Conservation (phyloP, 2,888 invertebrate species). For the Bruchidius siliquastri region DNA sequence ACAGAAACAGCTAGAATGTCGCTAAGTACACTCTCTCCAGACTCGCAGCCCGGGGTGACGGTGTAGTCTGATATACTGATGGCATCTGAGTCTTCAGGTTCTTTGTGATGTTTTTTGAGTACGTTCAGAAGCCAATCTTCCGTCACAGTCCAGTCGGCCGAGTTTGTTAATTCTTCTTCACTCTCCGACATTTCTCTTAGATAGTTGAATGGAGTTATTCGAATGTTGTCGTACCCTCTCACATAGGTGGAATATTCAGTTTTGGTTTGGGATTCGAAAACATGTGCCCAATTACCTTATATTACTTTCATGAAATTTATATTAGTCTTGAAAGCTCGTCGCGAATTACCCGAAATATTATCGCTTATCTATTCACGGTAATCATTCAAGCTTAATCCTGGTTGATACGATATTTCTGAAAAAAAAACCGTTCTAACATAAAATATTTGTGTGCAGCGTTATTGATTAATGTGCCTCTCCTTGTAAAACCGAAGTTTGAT, state of each 20-base stretch:
- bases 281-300: no score
- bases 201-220: background rate
- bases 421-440: no score
- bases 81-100: slow-evolving; percentile 32
- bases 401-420: background rate
- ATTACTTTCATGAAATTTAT: no score
- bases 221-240: background rate
- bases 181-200: slow-evolving; percentile 49
- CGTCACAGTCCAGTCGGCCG: slow-evolving; percentile 52
- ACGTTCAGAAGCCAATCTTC: slow-evolving; percentile 56
- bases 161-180: slow-evolving; percentile 51
- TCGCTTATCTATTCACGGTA: background rate
- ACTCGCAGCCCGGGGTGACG: slow-evolving; percentile 57
- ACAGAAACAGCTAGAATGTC: slow-evolving; percentile 73
- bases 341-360: background rate
- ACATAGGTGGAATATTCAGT: background rate
- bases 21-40: slow-evolving; percentile 70
- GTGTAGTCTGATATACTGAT: slow-evolving; percentile 50
- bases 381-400: background rate
- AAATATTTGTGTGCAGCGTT: no score
- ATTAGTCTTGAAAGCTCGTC: no score
- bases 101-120: slow-evolving; percentile 49
- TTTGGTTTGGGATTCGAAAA: background rate
- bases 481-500: no score
- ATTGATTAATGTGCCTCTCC: no score